Evolutionary conservation across 2,888 invertebrate genomes (phyloP).

Genomic region (Drosophila meridiana): DNA sequence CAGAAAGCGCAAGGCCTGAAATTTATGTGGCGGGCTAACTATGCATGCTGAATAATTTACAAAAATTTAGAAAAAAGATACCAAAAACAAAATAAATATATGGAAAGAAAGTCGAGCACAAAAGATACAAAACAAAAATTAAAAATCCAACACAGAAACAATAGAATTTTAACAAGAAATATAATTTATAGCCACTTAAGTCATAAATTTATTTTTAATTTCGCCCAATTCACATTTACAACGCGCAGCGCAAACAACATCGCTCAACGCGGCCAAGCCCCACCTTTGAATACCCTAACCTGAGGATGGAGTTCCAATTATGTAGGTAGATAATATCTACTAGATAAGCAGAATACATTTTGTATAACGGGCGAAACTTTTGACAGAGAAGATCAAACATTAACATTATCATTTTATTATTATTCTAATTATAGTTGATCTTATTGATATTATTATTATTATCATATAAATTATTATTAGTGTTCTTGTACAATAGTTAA

Average conservation of each 20-base stretch:
- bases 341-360: background rate
- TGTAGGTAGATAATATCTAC: background rate
- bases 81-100: constrained; percentile 54
- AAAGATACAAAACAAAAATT: constrained; percentile 45
- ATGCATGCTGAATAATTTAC: constrained; percentile 54
- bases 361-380: background rate
- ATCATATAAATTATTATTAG: no score
- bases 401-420: background rate
- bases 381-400: background rate
- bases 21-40: constrained; percentile 49
- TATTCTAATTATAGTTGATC: background rate
- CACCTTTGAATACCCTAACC: constrained; percentile 28
- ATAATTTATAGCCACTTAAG: constrained; percentile 83
- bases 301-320: background rate
- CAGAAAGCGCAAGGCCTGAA: constrained; percentile 43
- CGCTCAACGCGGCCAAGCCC: constrained; percentile 38
- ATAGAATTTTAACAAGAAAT: constrained; percentile 81
- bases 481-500: no score
- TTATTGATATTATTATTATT: background rate
- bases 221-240: constrained; percentile 80
- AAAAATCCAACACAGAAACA: constrained; percentile 67
- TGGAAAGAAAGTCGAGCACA: constrained; percentile 63
- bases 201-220: constrained; percentile 84
- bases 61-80: constrained; percentile 26
- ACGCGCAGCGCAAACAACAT: constrained; percentile 52